A percentile compares a stretch with the other conserved stretches of the same genome.
Evolutionary conservation across 2,113 vertebrate species (phyloP).

Genomic region (Dipodomys spectabilis): DNA sequence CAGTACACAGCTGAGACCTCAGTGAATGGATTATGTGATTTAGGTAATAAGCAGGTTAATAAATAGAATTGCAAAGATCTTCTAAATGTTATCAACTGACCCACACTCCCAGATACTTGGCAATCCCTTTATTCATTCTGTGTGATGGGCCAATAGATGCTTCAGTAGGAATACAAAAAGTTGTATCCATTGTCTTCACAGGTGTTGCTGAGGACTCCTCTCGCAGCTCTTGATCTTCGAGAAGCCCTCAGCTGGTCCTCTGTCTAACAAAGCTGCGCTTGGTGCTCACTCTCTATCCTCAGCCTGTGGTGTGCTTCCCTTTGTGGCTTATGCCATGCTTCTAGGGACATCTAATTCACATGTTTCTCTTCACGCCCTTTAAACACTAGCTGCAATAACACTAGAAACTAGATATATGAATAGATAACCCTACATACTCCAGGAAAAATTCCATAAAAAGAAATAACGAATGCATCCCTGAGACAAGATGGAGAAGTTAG

Average conservation of each 20-base stretch:
- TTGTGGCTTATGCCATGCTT: neutral
- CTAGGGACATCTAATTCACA: neutral
- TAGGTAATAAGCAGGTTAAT: slow-evolving; percentile 59
- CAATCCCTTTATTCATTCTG: neutral
- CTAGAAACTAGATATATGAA: neutral
- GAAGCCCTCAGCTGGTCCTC: neutral
- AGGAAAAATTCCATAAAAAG: slow-evolving; percentile 11
- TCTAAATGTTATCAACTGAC: slow-evolving; percentile 56
- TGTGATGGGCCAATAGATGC: neutral
- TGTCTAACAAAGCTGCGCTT: neutral
- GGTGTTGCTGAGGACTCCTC: neutral
- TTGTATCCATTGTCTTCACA: slow-evolving; percentile 6
- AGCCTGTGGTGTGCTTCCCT: neutral
- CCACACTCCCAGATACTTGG: neutral
- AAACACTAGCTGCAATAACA: neutral
- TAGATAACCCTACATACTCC: neutral
- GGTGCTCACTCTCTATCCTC: neutral
- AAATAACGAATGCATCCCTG: neutral
- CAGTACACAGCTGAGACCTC: slow-evolving; percentile 53
- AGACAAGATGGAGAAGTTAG: neutral
- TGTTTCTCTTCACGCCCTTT: neutral
- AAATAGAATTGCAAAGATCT: slow-evolving; percentile 59
- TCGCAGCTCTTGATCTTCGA: neutral
- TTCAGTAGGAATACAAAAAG: slow-evolving; percentile 40
- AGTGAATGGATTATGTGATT: slow-evolving; percentile 62